A percentile compares a stretch with the other conserved stretches of the same genome.
Evolutionary conservation across 2,888 invertebrate genomes (phyloP).

Genomic region (Metallyticus violacea): DNA sequence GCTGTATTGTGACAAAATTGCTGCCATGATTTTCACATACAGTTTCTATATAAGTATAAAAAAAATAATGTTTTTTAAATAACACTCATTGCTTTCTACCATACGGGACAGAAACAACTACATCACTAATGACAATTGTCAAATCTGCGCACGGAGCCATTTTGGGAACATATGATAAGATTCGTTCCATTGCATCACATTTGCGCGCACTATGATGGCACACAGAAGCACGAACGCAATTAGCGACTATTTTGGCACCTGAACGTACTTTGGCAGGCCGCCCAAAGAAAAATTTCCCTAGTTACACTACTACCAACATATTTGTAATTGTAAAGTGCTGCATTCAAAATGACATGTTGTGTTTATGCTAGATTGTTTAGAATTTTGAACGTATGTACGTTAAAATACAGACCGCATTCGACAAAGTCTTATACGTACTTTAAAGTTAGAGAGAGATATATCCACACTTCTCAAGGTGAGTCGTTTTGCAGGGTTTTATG

Average conservation of each 20-base stretch:
- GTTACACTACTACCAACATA: background rate
- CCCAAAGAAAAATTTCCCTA: background rate
- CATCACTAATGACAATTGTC: slow-evolving; percentile 2
- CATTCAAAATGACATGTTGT: background rate
- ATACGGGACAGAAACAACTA: background rate
- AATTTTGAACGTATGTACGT: background rate
- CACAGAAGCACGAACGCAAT: background rate
- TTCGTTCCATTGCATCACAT: background rate
- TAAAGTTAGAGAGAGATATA: background rate
- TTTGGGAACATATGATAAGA: background rate
- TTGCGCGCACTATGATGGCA: background rate
- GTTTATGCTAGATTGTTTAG: background rate
- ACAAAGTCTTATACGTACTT: background rate
- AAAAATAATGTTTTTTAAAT: background rate
- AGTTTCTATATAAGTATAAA: background rate
- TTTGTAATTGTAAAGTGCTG: background rate
- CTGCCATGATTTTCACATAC: slow-evolving; percentile 37
- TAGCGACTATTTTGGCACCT: background rate
- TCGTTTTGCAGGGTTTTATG: background rate
- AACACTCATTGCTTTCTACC: background rate
- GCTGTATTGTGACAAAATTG: slow-evolving; percentile 43
- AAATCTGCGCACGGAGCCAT: background rate
- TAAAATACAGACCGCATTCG: background rate
- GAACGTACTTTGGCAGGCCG: background rate
- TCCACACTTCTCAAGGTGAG: background rate